Evolutionary conservation across 2,888 invertebrate species (phyloP).

Genomic region (Odontothrips loti): DNA sequence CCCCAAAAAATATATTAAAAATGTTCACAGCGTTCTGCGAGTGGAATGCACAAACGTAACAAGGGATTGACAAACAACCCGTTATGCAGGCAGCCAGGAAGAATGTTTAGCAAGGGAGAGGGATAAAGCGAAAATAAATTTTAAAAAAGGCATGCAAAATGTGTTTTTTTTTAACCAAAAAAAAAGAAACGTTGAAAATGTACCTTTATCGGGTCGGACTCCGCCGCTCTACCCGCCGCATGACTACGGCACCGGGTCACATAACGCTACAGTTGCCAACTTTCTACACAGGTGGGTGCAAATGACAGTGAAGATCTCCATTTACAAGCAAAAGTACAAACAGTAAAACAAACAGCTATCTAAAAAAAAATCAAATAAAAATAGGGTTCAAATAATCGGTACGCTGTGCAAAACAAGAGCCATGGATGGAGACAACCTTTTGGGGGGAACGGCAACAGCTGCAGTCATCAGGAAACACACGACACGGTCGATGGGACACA

Average conservation of each 20-base stretch:
- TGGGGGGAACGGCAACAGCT: neutral
- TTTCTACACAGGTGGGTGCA: slow-evolving; percentile 11
- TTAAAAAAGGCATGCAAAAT: neutral
- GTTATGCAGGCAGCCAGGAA: too few species aligned
- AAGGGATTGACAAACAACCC: too few species aligned
- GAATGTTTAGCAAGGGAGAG: too few species aligned
- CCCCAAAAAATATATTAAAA: too few species aligned
- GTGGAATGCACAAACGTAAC: too few species aligned
- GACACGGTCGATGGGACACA: neutral
- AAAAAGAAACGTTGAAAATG: neutral
- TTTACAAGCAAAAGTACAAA: slow-evolving; percentile 36
- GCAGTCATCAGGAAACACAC: neutral
- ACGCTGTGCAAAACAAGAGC: neutral
- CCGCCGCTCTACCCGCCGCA: neutral
- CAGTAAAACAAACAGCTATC: slow-evolving; percentile 33
- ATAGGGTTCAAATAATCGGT: neutral
- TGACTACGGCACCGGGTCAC: neutral
- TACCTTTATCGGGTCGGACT: neutral
- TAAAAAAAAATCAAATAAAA: slow-evolving; percentile 34
- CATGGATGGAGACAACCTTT: neutral
- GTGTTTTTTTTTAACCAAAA: too few species aligned
- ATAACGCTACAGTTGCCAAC: slow-evolving; percentile 28
- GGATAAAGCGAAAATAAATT: too few species aligned
- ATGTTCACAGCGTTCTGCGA: too few species aligned
- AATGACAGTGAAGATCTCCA: slow-evolving; percentile 37